Evolutionary conservation across 1,140 invertebrate species (phyloP).

Genomic region (Phenacoccus solenopsis): DNA sequence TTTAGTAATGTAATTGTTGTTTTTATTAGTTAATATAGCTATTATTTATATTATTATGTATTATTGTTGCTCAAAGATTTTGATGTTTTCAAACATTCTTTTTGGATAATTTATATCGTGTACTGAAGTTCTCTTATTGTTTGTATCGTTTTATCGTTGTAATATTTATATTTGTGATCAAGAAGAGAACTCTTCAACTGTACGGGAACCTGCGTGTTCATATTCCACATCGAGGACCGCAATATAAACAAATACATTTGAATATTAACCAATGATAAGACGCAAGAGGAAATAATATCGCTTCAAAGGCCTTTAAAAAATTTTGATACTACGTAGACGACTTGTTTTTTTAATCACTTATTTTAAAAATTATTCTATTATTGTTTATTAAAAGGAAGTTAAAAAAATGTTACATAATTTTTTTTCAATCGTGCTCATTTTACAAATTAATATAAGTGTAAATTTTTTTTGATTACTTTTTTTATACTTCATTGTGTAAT

Average conservation of each 20-base stretch:
- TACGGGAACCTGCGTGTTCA: too few species aligned
- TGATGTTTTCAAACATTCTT: background rate
- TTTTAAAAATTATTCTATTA: too few species aligned
- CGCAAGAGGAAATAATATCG: too few species aligned
- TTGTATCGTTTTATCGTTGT: too few species aligned
- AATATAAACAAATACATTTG: too few species aligned
- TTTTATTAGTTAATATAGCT: background rate
- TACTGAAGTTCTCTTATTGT: background rate
- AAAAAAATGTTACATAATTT: background rate
- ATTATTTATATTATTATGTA: too few species aligned
- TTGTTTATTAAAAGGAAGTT: too few species aligned
- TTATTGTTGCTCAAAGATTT: background rate
- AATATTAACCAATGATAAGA: too few species aligned
- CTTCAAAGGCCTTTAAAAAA: too few species aligned
- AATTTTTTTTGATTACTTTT: background rate
- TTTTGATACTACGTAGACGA: too few species aligned
- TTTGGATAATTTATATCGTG: background rate
- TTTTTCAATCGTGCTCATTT: background rate
- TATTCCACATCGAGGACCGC: background rate
- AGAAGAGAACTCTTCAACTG: background rate
- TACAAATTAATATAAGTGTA: background rate
- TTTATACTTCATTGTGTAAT: background rate
- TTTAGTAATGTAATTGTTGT: background rate
- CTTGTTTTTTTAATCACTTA: too few species aligned
- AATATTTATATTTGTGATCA: background rate